Evolutionary conservation across 2,888 invertebrate species (phyloP), one percentile per base, ranked within the genome.

Genomic region (Cantharis rufa): DNA sequence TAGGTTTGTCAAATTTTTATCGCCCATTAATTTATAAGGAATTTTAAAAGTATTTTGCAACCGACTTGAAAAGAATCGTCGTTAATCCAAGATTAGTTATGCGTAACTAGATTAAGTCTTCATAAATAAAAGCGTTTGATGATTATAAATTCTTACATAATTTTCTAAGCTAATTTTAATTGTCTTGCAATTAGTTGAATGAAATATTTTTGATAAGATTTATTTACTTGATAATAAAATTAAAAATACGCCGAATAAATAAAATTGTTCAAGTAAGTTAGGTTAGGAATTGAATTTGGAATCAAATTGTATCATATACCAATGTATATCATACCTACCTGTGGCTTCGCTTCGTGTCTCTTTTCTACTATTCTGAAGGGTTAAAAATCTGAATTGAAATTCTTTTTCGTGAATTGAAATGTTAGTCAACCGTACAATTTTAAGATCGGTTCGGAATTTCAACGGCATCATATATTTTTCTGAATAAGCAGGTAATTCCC

Each of bases 1-100:
- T 21, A 21, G 24, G 21, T 66, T 66, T 66, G 64, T 66, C 64
- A 66, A 66, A 66, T 66, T 66, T 66, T 66, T 66, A 66, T 66
- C 24, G 64, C 24, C 64, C 18, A 21, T 66, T 66, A 66, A 16
- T 66, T 66, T 66, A 66, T 66, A 48, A 48, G 48, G 48, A 48
- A 48, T 48, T 48, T 66, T 66, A 66, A 66, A 66, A 66, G 48
- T 48, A 48, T 66, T 66, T 66, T 21, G 21, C 64, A 66, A 66
- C 64, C 24, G 24, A 66, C 24, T 66, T 66, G 7, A 66, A 66
- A 66, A 66, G 24, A 66, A 16, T 18, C 64, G 64, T 18, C 64
- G n/a, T 13, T 66, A 66, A 66, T 66, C 64, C 64, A 7, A 66
- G 64, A 66, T 66, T 66, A 66, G 64, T 66, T 66, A 21, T 21